Base-by-base conservation (phyloP, 2,888 invertebrate species). In the Tigriopus californicus region DNA sequence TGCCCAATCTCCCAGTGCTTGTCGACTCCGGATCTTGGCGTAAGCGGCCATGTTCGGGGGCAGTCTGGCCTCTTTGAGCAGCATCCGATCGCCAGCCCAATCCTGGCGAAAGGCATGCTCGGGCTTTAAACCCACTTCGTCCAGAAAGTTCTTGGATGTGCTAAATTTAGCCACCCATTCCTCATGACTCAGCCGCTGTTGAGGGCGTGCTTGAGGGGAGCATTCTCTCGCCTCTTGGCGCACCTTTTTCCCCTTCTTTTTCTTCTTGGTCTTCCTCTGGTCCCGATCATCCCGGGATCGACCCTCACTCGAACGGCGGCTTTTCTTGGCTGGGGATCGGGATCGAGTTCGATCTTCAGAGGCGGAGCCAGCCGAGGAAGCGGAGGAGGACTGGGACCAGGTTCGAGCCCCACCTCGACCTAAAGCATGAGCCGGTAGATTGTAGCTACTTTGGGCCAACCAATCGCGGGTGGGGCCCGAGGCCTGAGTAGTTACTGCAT, bases 31-130 rank as follows among this genome's bases (percentile, higher is more conserved):
- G 33, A 33, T 33, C 8, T 33, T 33, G 4, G 33, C 3, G 8
- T 33, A 33, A 33, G 33, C 33, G 33, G 33, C 33, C 49, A 20
- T 3, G 4, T 33, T 56, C 13, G 22, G 1, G 10, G 56, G 56
- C 20, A 56, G 46, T 1, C 11, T 22, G 42, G 41, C 10, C 13
- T 18, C 46, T 20, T 20, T 46, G n/a, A 56, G 41, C 13, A 56
- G 22, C n/a, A 46, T 12, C 46, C 33, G 42, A 20, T 41, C 44
- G 20, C 42, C 46, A 8, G 56, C 18, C 13, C 18, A 44, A 46
- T 56, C 44, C 12, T 20, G 2, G 2, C 62, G 58, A 61, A 62
- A 62, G 13, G 62, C 62, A 18, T 60, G 60, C 48, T 62, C 61
- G 6, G 62, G 61, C 11, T 33, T 15, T 18, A 62, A 12, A n/a